phyloP scores from a whole-genome alignment of 2,113 vertebrate species.

The Xerus inauris region DNA sequence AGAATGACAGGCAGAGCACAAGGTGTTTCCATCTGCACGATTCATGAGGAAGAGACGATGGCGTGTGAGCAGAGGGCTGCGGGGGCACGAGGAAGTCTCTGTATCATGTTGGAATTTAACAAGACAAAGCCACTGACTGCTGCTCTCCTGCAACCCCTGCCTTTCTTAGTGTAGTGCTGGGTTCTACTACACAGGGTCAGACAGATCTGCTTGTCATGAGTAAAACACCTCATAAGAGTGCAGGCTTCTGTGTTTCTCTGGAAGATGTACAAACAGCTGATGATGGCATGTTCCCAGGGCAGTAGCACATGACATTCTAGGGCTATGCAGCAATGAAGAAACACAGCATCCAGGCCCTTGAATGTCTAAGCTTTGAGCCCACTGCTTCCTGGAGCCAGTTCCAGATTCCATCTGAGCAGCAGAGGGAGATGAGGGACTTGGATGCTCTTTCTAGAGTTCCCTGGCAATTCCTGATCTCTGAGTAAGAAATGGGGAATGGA shows the following conservation, averaged over 20 bases:
- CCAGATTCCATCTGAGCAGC: neutral
- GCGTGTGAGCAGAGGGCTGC: neutral
- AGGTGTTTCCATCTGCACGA: accelerated
- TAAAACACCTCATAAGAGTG: neutral
- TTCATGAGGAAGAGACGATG: neutral
- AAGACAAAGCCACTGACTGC: neutral
- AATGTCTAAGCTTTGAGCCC: neutral
- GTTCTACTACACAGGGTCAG: neutral
- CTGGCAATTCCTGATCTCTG: neutral
- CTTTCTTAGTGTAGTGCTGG: neutral
- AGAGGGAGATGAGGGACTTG: neutral
- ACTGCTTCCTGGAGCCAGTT: neutral
- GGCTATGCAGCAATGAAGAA: neutral
- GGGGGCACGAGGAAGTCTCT: neutral
- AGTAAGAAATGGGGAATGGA: neutral
- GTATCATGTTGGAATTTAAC: neutral
- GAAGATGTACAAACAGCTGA: neutral
- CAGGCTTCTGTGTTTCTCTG: neutral
- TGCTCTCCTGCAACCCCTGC: neutral
- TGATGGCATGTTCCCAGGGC: neutral
- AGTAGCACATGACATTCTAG: neutral
- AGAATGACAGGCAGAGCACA: accelerated
- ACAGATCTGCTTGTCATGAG: constrained; percentile 44
- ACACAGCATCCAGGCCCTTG: neutral
- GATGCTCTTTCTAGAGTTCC: neutral